Base-by-base conservation (phyloP, 1,140 invertebrate genomes). In the Polyergus mexicanus region DNA sequence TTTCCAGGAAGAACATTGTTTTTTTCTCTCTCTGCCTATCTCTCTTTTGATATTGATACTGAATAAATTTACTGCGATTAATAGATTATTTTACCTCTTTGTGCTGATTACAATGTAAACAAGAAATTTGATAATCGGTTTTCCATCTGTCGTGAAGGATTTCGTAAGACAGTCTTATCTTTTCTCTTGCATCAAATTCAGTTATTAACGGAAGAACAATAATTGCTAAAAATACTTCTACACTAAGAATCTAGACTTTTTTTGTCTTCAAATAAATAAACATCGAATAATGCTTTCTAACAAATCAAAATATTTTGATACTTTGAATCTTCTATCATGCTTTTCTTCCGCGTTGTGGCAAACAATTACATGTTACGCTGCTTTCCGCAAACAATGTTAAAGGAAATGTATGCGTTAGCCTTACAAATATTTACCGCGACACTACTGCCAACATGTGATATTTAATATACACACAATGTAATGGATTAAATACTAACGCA, bases 401-500 rank as follows among this genome's bases (percentile, higher is more conserved):
- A 47, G 3, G 13, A 66, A 25, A 66, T 65, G 16, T 32, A 10
- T 65, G 16, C 13, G 47, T 78, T 38, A 38, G 8, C 28, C 8
- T 68, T 25, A 13, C n/a, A 1, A 66, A 16, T 22, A 38, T 54
- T 56, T 38, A 41, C 6, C 38, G 44, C 44, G 25, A 5, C 22
- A n/a, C 5, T 51, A 51, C 16, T 51, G 38, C 11, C 38, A 66
- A 77, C 28, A 44, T 44, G 19, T 65, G 8, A 41, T 25, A 25
- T 60, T 58, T 41, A 35, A 11, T 19, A 25, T 10, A 41, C 22
- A 38, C n/a, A 47, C 41, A 51, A 41, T 16, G 19, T 25, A 19
- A 44, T n/a, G 41, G 38, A 66, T 78, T 78, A 68, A 78, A 35
- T n/a, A 38, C 19, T 28, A 56, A 80, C 44, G 22, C 65, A 22